Base-by-base conservation (phyloP, 2,797 vertebrate species). In the Pitangus sulphuratus region DNA sequence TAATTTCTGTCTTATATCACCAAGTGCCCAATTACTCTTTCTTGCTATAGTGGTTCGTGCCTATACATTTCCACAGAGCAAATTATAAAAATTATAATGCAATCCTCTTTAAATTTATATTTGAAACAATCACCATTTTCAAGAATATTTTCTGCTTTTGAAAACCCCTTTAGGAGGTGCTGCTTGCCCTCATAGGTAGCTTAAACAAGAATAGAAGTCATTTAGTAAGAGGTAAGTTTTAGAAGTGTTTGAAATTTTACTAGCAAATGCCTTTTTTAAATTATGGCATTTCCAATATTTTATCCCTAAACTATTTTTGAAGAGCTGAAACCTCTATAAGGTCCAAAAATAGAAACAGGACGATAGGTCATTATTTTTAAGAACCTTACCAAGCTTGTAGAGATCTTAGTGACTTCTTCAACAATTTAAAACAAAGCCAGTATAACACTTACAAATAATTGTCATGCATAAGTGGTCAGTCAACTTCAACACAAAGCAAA, bases 41-140 rank as follows among this genome's bases (percentile, higher is more conserved):
- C 82, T 97, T 96, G 76, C 91, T 93, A 87, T 71, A 96, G 89
- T 88, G 64, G 81, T 69, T 79, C 42, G 72, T 61, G 68, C 39
- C 80, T 74, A 69, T 57, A 77, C 40, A 53, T 37, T 88, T 78
- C 86, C 92, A 89, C 11, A 42, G 90, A 96, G 96, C 28, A 89
- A 97, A 97, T 93, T 93, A 96, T 92, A 98, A 98, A 97, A 93
- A 93, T 87, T 84, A 88, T 76, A 61, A 83, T 50, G 58, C 13
- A 77, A 81, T 14, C 26, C 60, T 97, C 9, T 76, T 95, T 83
- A 85, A 95, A 44, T 81, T 97, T 94, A 18, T 28, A 70, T 53
- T 60, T 58, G 40, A 88, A 60, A 69, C 14, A 56, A 66, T 15
- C 10, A 19, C 64, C 96, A 85, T 70, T 95, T 95, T 90, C 96